These are phyloP conservation scores for Cephus spinipes DNA, from an alignment of 2,888 invertebrate genomes.

Conservation along the genomic window DNA sequence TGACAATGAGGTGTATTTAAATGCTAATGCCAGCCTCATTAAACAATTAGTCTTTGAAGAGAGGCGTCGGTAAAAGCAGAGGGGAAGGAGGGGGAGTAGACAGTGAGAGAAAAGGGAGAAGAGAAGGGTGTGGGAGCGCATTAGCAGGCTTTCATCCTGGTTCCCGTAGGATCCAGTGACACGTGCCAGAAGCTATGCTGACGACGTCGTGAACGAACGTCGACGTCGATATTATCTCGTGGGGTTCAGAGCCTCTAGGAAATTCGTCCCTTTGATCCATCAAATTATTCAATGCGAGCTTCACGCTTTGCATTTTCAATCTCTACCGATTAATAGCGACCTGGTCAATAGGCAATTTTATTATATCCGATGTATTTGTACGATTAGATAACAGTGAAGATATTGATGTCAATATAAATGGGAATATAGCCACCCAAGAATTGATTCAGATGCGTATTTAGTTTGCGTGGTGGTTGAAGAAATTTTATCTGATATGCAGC, in stretches of 20 bases:
- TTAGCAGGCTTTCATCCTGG: constrained; percentile 57
- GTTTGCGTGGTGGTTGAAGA: background rate
- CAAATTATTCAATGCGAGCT: constrained; percentile 15
- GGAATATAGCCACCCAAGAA: background rate
- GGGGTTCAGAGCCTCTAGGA: constrained; percentile 16
- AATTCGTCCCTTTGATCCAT: constrained; percentile 40
- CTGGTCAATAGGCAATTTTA: background rate
- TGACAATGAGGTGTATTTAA: constrained; percentile 52
- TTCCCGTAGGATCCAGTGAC: constrained; percentile 49
- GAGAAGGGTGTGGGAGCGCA: constrained; percentile 30
- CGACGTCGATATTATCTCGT: constrained; percentile 18
- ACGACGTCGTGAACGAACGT: background rate
- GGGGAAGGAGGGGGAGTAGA: constrained; percentile 32
- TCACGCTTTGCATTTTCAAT: constrained; percentile 46
- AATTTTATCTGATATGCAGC: background rate
- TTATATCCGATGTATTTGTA: background rate
- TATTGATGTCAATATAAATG: background rate
- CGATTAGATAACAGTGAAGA: background rate
- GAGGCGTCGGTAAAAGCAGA: constrained; percentile 30
- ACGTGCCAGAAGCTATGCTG: constrained; percentile 42
- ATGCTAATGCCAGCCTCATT: constrained; percentile 62
- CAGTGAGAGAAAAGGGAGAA: constrained; percentile 27
- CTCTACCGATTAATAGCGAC: constrained; percentile 28
- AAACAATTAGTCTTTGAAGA: constrained; percentile 62
- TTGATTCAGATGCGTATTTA: background rate